Conservation (phyloP, 2,888 invertebrate species). For the Hydraecia micacea region DNA sequence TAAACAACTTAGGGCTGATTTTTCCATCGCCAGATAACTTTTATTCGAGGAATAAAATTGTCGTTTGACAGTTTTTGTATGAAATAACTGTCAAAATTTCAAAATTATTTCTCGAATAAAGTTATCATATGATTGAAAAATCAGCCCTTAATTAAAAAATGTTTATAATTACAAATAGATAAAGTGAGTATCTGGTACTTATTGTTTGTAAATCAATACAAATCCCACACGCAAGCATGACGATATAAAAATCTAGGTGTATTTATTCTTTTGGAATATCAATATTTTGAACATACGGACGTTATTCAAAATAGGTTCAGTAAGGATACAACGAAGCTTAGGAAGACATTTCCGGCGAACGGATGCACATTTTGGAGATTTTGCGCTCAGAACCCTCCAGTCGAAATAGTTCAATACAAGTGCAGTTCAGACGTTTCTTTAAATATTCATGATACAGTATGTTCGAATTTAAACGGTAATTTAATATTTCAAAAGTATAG, state of each 20-base stretch:
- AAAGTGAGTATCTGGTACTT: not conserved
- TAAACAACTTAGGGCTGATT: not conserved
- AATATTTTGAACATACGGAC: conserved; percentile 67
- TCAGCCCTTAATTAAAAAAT: not conserved
- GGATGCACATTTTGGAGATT: conserved; percentile 88
- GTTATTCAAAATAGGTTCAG: conserved; percentile 83
- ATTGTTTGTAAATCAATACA: conserved; percentile 5
- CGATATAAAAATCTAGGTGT: conserved; percentile 36
- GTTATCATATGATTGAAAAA: no score
- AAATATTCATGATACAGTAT: conserved; percentile 79
- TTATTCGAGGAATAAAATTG: no score
- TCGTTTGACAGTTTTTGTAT: no score
- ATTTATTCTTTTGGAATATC: conserved; percentile 60
- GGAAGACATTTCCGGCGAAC: conserved; percentile 83
- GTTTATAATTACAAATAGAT: not conserved
- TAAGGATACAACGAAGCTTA: conserved; percentile 81
- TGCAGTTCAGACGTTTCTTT: conserved; percentile 74
- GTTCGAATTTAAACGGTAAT: conserved; percentile 36
- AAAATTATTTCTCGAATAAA: no score
- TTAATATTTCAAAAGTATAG: conserved; percentile 12
- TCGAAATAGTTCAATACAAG: conserved; percentile 82
- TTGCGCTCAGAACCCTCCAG: conserved; percentile 77
- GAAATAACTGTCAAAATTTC: no score
- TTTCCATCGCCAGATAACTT: no score
- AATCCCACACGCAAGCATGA: not conserved